A percentile compares a stretch with the other conserved stretches of the same genome.
These are phyloP conservation scores for Leptobrachium leishanense DNA, from an alignment of 2,113 vertebrate genomes.

Conservation along the genomic window DNA sequence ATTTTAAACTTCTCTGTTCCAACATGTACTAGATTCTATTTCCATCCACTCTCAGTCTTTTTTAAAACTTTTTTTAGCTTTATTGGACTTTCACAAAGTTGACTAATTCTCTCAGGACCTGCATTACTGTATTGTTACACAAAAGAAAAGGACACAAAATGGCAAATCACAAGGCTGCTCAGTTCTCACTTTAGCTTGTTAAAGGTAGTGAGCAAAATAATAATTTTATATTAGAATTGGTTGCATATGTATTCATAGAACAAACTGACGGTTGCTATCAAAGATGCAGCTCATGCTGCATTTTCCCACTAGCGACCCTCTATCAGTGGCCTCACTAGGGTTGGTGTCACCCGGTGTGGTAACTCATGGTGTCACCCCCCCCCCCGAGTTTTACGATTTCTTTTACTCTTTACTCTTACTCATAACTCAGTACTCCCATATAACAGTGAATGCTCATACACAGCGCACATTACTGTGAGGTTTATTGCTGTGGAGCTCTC, in stretches of 20 bases:
- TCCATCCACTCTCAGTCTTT: background rate
- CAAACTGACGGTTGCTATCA: constrained; percentile 12
- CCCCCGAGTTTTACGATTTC: too few species aligned
- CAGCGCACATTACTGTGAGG: too few species aligned
- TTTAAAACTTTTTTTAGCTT: constrained; percentile 32
- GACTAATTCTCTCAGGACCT: constrained; percentile 15
- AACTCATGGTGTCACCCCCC: too few species aligned
- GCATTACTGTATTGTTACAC: constrained; percentile 24
- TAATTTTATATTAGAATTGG: background rate
- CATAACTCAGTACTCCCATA: too few species aligned
- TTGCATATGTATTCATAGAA: constrained; percentile 24
- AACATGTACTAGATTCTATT: constrained; percentile 4
- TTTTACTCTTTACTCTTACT: too few species aligned
- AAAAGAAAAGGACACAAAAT: constrained; percentile 39
- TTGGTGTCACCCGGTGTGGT: too few species aligned
- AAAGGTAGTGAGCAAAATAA: constrained; percentile 15
- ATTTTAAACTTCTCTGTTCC: constrained; percentile 35
- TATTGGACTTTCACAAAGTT: constrained; percentile 3
- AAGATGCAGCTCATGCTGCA: too few species aligned
- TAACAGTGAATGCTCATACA: too few species aligned
- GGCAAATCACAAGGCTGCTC: constrained; percentile 19
- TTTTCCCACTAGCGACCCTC: too few species aligned
- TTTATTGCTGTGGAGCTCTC: too few species aligned
- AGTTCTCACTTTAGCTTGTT: constrained; percentile 2
- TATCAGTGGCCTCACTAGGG: too few species aligned